Percentiles rank a stretch among this genome's conserved stretches.
These are phyloP conservation scores for Netelia inedita DNA, from an alignment of 2,888 invertebrate genomes.

Conservation along the genomic window DNA sequence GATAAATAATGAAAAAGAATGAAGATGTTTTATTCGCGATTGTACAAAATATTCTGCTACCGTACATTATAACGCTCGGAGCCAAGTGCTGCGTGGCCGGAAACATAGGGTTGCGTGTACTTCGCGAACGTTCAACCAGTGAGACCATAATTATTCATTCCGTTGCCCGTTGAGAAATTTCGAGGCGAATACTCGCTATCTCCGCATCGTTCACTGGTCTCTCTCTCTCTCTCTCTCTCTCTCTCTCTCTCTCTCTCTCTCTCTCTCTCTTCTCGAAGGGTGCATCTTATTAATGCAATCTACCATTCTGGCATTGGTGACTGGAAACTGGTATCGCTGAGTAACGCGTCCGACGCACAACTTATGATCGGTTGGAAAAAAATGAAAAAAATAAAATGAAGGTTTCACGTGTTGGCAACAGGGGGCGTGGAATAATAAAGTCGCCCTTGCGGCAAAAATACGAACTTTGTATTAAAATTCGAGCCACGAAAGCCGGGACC, in stretches of 20 bases:
- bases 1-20: not conserved
- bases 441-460: constrained; percentile 13
- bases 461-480: constrained; percentile 13
- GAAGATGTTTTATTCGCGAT: not conserved
- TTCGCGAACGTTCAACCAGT: constrained; percentile 37
- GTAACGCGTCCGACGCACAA: not conserved
- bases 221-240: not conserved
- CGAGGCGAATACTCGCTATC: constrained; percentile 72
- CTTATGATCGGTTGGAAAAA: constrained; percentile 40
- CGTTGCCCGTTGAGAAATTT: constrained; percentile 70
- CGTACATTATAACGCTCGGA: constrained; percentile 34
- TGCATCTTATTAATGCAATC: constrained; percentile 80
- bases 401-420: constrained; percentile 6
- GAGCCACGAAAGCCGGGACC: constrained; percentile 28
- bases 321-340: constrained; percentile 23
- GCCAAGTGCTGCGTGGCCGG: constrained; percentile 15
- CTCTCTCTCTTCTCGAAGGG: constrained; percentile 69
- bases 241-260: not conserved
- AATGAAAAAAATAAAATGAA: constrained; percentile 25
- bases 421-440: constrained; percentile 43
- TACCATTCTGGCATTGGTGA: constrained; percentile 15
- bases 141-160: constrained; percentile 79
- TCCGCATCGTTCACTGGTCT: constrained; percentile 66
- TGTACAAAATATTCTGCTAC: constrained; percentile 5
- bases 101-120: constrained; percentile 35